These are phyloP conservation scores for Penaeus chinensis DNA, from an alignment of 1,140 invertebrate genomes.

Conservation along the genomic window DNA sequence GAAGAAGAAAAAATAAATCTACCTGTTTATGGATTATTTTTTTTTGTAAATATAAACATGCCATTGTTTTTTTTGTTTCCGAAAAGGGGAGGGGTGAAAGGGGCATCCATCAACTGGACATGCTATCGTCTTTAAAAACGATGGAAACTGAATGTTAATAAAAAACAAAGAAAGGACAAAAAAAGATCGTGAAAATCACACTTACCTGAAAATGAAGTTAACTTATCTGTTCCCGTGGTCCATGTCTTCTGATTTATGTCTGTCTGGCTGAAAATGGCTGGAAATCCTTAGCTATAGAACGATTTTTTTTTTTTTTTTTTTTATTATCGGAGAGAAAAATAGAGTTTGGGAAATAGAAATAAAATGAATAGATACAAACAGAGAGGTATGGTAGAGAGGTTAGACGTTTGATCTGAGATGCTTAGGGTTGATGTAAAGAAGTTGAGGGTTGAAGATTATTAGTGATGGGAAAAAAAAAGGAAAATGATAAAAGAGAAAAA, in stretches of 20 bases:
- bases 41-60: no score
- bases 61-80: no score
- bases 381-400: neutral
- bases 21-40: no score
- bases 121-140: no score
- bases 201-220: neutral
- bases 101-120: no score
- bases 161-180: no score
- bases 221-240: neutral
- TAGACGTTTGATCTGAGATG: neutral
- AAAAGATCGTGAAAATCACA: no score
- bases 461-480: neutral
- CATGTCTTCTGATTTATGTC: neutral
- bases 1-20: no score
- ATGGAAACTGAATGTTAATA: no score
- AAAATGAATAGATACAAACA: neutral
- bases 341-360: neutral
- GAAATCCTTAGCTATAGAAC: neutral
- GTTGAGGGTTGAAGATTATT: neutral
- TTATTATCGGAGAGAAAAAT: neutral
- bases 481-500: neutral
- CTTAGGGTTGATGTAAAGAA: no score
- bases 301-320: no score
- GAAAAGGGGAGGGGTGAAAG: no score
- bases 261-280: constrained; percentile 11